These are phyloP conservation scores for Erpornis zantholeuca DNA, from an alignment of 2,113 vertebrate genomes.

Conservation along the genomic window DNA sequence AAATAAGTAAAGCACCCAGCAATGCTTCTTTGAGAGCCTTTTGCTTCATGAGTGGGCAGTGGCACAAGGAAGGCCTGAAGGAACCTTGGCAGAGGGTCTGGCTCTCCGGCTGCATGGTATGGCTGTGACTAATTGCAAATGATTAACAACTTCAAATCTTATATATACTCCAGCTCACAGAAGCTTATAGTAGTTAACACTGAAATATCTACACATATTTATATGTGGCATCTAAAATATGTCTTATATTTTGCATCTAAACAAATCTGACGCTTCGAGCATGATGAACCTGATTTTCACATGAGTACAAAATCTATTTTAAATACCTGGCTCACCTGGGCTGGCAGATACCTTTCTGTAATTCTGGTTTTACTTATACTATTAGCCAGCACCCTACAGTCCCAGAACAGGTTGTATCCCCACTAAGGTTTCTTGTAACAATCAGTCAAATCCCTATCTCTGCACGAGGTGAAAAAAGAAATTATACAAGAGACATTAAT, in stretches of 20 bases:
- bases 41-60: rapidly evolving
- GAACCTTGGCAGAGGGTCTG: not conserved
- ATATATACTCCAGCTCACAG: not conserved
- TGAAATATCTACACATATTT: not conserved
- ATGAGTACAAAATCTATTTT: not conserved
- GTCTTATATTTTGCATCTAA: not conserved
- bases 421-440: not conserved
- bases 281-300: not conserved
- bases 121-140: not conserved
- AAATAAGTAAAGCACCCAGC: not conserved
- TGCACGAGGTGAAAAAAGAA: not conserved
- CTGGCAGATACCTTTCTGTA: not conserved
- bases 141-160: not conserved
- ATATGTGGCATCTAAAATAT: not conserved
- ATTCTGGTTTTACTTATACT: not conserved
- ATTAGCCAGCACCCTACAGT: not conserved
- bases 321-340: not conserved
- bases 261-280: not conserved
- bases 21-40: not conserved
- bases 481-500: not conserved
- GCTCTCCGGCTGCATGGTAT: not conserved
- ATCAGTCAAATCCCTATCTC: not conserved
- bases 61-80: not conserved
- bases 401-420: not conserved
- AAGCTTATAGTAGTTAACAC: not conserved